Conservation (phyloP, 2,113 vertebrate species). For the Eclectus roratus region DNA sequence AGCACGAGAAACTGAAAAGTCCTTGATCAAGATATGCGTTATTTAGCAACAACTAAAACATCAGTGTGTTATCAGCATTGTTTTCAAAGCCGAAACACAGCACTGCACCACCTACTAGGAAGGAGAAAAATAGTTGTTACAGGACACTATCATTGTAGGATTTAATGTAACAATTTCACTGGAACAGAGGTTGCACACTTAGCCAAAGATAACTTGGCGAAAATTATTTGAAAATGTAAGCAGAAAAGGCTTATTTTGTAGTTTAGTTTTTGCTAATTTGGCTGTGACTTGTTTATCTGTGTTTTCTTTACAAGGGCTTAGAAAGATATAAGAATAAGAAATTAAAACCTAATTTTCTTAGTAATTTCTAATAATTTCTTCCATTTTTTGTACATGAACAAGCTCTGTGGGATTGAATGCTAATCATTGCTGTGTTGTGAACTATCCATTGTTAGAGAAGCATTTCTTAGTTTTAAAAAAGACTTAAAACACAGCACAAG, state of each 20-base stretch:
- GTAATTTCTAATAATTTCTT: background rate
- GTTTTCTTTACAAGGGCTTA: background rate
- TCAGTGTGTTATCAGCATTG: background rate
- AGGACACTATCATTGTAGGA: background rate
- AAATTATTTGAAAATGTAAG: slow-evolving; percentile 1
- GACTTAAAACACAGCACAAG: background rate
- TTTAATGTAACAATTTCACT: background rate
- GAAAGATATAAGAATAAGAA: background rate
- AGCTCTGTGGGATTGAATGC: background rate
- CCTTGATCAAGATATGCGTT: background rate
- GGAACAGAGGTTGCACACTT: background rate
- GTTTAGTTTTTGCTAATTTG: background rate
- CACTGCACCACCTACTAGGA: background rate
- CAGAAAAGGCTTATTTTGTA: background rate
- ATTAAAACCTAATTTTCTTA: background rate
- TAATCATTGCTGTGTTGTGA: background rate
- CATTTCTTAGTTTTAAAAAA: background rate
- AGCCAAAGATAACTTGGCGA: background rate
- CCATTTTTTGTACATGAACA: background rate
- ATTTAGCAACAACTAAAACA: background rate
- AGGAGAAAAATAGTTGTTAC: background rate
- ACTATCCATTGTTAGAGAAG: background rate
- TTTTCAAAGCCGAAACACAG: background rate
- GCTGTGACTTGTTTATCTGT: background rate
- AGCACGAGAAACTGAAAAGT: background rate